Evolutionary conservation across 2,113 vertebrate species (phyloP).

Genomic region (Eptesicus fuscus): DNA sequence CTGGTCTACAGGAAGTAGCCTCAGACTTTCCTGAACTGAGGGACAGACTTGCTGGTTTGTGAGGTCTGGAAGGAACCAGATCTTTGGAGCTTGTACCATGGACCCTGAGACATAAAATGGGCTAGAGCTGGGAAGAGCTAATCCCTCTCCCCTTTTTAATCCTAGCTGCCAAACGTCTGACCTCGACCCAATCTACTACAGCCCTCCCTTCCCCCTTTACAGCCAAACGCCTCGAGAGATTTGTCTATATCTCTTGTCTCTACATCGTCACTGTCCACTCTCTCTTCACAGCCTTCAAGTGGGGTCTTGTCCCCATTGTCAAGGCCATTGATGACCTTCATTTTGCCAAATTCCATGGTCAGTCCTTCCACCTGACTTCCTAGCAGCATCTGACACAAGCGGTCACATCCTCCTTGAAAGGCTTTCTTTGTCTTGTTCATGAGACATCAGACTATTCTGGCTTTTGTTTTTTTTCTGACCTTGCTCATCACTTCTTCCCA

Average conservation of each 20-base stretch:
- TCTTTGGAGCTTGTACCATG: not conserved
- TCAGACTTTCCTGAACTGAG: not conserved
- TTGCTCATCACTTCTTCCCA: not conserved
- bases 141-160: fast-evolving
- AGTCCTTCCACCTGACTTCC: not conserved
- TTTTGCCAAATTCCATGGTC: not conserved
- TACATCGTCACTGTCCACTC: not conserved
- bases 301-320: not conserved
- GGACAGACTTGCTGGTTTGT: not conserved
- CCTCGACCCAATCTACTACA: fast-evolving
- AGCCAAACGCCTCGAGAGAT: fast-evolving
- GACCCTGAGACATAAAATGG: not conserved
- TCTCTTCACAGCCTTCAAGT: not conserved
- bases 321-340: not conserved
- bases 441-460: not conserved
- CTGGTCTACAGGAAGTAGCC: not conserved
- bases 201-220: too few species aligned
- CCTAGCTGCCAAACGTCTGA: not conserved
- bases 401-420: not conserved
- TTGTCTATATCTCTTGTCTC: fast-evolving
- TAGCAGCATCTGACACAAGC: not conserved
- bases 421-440: not conserved
- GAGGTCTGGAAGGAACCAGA: not conserved
- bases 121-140: fast-evolving
- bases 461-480: not conserved